Evolutionary conservation across 2,888 invertebrate species (phyloP).

Genomic region (Drosophila siamana): DNA sequence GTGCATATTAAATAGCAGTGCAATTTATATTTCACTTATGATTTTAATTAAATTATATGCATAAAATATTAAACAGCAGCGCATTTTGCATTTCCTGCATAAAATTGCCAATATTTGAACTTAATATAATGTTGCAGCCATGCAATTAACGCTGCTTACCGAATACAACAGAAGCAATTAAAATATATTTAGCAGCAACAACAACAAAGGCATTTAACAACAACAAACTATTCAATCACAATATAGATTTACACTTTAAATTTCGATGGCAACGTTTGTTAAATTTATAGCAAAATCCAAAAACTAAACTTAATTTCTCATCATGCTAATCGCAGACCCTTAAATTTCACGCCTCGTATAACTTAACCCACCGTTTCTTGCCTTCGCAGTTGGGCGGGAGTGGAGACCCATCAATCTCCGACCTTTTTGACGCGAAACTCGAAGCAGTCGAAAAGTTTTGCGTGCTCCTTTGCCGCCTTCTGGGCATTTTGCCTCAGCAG

Average conservation of each 20-base stretch:
- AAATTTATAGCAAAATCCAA: conserved; percentile 5
- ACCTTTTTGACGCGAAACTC: conserved; percentile 40
- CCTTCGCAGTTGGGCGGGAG: background rate
- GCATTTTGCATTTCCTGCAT: conserved; percentile 4
- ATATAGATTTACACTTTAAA: conserved; percentile 1
- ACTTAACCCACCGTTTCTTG: conserved; percentile 22
- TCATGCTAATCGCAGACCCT: conserved; percentile 26
- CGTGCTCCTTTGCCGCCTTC: conserved; percentile 7
- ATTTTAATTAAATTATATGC: conserved; percentile 65
- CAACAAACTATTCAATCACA: background rate
- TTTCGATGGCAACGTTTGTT: background rate
- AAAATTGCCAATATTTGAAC: conserved; percentile 40
- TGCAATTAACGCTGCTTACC: conserved; percentile 45
- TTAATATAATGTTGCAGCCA: conserved; percentile 46
- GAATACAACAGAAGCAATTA: conserved; percentile 31
- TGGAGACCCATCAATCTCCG: conserved; percentile 49
- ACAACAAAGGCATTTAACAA: too few species aligned
- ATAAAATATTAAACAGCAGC: conserved; percentile 55
- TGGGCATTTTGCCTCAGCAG: conserved; percentile 10
- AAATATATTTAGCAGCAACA: conserved; percentile 9
- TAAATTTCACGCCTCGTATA: conserved; percentile 33
- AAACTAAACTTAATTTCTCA: conserved; percentile 23
- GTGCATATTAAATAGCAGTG: conserved; percentile 44
- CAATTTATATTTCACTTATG: conserved; percentile 37
- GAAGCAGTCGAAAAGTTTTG: conserved; percentile 43